phyloP scores from a whole-genome alignment of 2,113 vertebrate genomes.

The Varanus komodoensis region DNA sequence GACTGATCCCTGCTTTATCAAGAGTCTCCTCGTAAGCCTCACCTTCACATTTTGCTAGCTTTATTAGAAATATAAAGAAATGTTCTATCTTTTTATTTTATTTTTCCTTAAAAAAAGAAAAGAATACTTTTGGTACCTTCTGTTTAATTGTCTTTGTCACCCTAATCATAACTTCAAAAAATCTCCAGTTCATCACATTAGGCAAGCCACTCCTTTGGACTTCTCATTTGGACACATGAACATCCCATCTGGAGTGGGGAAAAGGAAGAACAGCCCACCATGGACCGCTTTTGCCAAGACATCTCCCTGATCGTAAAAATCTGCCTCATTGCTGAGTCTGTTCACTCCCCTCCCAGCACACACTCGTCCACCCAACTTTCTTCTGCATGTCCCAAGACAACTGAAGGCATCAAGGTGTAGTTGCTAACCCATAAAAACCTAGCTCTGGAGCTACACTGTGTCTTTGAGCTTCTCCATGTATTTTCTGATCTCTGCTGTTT shows the following conservation, averaged over 20 bases:
- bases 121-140: slow-evolving; percentile 76
- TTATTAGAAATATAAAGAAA: slow-evolving; percentile 73
- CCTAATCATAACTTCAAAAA: slow-evolving; percentile 36
- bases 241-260: background rate
- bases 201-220: background rate
- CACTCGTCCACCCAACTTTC: slow-evolving; percentile 11
- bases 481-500: slow-evolving; percentile 85
- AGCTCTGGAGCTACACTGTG: slow-evolving; percentile 67
- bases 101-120: slow-evolving; percentile 61
- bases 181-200: background rate
- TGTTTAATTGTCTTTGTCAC: slow-evolving; percentile 46
- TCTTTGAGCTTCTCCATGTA: slow-evolving; percentile 90
- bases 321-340: slow-evolving; percentile 16
- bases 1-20: background rate
- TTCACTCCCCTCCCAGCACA: background rate
- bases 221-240: background rate
- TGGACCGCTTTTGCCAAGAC: slow-evolving; percentile 64
- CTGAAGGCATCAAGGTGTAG: slow-evolving; percentile 87
- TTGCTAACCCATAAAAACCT: slow-evolving; percentile 30
- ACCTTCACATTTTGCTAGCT: slow-evolving; percentile 32
- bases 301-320: slow-evolving; percentile 62
- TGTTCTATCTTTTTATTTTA: slow-evolving; percentile 57
- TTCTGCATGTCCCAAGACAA: slow-evolving; percentile 41
- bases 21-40: slow-evolving; percentile 31
- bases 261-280: background rate